Evolutionary conservation across 1,140 invertebrate species (phyloP), one percentile per base, ranked within the genome.

Genomic region (Cotesia glomerata): DNA sequence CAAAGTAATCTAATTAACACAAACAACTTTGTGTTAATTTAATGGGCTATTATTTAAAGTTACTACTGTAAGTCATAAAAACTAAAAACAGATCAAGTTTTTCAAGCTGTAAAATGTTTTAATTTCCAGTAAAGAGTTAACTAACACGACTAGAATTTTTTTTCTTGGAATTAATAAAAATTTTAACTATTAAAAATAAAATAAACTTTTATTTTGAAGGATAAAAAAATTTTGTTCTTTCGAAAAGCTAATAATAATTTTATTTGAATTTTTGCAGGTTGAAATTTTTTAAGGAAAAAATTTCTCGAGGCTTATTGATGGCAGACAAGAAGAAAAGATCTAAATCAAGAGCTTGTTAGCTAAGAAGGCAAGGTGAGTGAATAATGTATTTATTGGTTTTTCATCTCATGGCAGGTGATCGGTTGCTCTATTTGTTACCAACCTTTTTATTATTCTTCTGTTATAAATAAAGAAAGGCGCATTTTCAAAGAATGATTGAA

Each of bases 341-440:
- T 58, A 72, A 73, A 72, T 71, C 72, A 72, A 75, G 63, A 72
- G 75, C 61, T 75, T 69, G 74, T 79, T 79, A 74, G 73, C 59
- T 8, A 63, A 64, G 66, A 69, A 67, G 45, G 49, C 69, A 54
- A 65, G 45, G 49, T 73, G 54, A 65, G 35, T 64, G 61, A 34
- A 71, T 26, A 26, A 26, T 36, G 61, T 45, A 45, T 69, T 34
- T 64, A 73, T 67, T 63, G 64, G 58, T 58, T 69, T 32, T 63
- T 32, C 18, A 14, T 13, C 26, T 45, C 54, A n/a, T 72, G 64
- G 72, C 75, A 76, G 75, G 75, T 74, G 72, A 76, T 73, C 63
- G 58, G 14, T 26, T 52, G 59, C 39, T 45, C 39, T 45, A 45
- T 45, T 75, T 71, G 61, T 64, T 61, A 11, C 54, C 1, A 13